These are phyloP conservation scores for Alloplasta piceator DNA, from an alignment of 2,888 invertebrate genomes.

Conservation along the genomic window DNA sequence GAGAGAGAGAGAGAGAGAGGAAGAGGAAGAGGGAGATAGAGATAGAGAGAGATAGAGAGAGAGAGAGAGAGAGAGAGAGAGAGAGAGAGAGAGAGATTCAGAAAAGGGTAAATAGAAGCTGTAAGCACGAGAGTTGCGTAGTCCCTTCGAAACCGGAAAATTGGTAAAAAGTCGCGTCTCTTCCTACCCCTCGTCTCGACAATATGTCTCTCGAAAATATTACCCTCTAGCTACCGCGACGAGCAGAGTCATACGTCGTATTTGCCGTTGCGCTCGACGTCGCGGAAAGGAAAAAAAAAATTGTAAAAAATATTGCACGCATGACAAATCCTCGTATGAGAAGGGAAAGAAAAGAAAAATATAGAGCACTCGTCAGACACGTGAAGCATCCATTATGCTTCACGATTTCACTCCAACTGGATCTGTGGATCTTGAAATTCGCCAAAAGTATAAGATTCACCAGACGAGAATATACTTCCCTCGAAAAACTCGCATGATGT, in stretches of 20 bases:
- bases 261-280: constrained; percentile 14
- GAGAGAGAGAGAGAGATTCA: constrained; percentile 3
- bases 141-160: constrained; percentile 4
- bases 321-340: constrained; percentile 10
- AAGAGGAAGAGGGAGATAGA: too few relatives aligned
- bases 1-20: background rate
- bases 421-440: too few relatives aligned
- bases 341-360: too few relatives aligned
- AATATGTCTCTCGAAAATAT: constrained; percentile 53
- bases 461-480: too few relatives aligned
- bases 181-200: constrained; percentile 37
- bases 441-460: too few relatives aligned
- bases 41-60: too few relatives aligned
- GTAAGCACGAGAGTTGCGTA: constrained; percentile 26
- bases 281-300: background rate
- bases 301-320: background rate
- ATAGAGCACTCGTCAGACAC: too few relatives aligned
- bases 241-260: constrained; percentile 8
- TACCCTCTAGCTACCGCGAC: constrained; percentile 17
- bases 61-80: too few relatives aligned
- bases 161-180: constrained; percentile 28
- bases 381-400: too few relatives aligned
- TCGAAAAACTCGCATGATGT: too few relatives aligned
- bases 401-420: too few relatives aligned
- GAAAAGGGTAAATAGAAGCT: constrained; percentile 6